A percentile compares a stretch with the other conserved stretches of the same genome.
These are phyloP conservation scores for Parasteatoda tepidariorum DNA, from an alignment of 1,140 invertebrate genomes.

Conservation along the genomic window DNA sequence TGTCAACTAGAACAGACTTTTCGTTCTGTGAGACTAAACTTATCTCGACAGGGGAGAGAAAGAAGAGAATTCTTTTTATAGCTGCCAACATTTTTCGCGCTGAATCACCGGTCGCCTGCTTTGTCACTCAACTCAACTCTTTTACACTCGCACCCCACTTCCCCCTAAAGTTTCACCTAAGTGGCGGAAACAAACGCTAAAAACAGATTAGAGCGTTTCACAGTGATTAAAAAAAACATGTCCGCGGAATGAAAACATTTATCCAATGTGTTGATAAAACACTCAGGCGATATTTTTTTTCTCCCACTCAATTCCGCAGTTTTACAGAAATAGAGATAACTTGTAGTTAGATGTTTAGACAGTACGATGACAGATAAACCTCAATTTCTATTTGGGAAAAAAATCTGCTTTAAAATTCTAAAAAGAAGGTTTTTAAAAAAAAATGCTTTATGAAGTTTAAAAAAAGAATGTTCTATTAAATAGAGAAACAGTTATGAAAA, in stretches of 20 bases:
- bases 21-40: constrained; percentile 7
- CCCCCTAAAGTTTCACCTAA: constrained; percentile 10
- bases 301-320: not conserved
- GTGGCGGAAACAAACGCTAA: constrained; percentile 58
- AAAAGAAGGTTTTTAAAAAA: too few species aligned
- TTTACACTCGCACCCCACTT: not conserved
- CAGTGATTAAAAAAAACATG: not conserved
- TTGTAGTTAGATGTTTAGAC: not conserved
- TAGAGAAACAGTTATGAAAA: too few species aligned
- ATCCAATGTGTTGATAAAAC: constrained; percentile 49
- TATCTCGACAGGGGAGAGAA: constrained; percentile 34
- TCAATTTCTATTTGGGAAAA: too few species aligned
- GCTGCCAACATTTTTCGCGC: constrained; percentile 23
- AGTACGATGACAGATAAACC: too few species aligned
- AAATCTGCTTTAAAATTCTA: too few species aligned
- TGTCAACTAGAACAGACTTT: constrained; percentile 16
- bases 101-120: constrained; percentile 55
- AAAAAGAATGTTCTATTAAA: too few species aligned
- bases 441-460: too few species aligned
- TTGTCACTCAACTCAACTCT: constrained; percentile 52
- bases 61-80: constrained; percentile 50
- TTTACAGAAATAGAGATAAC: not conserved
- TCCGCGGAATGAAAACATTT: constrained; percentile 47
- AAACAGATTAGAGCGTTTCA: constrained; percentile 55
- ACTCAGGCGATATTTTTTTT: constrained; percentile 20